Evolutionary conservation across 1,140 invertebrate genomes (phyloP), one percentile per base, ranked within the genome.

Genomic region (Temnothorax longispinosus): DNA sequence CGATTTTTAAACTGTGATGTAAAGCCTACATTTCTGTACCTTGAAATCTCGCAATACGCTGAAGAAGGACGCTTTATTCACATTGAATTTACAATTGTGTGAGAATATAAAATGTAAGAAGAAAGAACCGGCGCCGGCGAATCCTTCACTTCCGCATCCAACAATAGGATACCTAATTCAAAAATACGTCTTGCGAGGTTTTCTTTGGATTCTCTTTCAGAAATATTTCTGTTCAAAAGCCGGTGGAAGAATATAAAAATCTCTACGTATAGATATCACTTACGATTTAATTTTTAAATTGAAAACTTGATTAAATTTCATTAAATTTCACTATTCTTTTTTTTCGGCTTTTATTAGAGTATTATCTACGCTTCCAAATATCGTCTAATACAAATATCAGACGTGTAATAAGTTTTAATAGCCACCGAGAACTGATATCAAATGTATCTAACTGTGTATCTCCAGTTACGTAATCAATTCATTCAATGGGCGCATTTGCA

Each of bases 151-250:
- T 82, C 13, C 35, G n/a, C 32, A 32, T 7, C 50, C 38, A 75
- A 72, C 80, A 74, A 75, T 58, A 6, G 41, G 47, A 84, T 75
- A 69, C 41, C 13, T 69, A 84, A 84, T 75, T 47, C 6, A 7
- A 38, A 64, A 27, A 62, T 54, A 8, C 27, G 8, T 27, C 27
- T 62, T 18, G 21, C 21, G 3, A 35, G 41, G n/a, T 76, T 60
- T 77, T 3, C 18, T 41, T 35, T 44, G 11, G 18, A 1, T 11
- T 2, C 5, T 47, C 35, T 54, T 69, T 27, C 10, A 67, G 1
- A 38, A 64, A 56, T 27, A n/a, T 27, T 64, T 15, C 44, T 27
- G 7, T 35, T 21, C 1, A 52, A 52, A 69, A 27, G 4, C 4
- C 11, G 47, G 60, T 32, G 44, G 10, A 62, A 58, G 21, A 44